These are phyloP conservation scores for Dilophus febrilis DNA, from an alignment of 2,888 invertebrate species.

Conservation along the genomic window DNA sequence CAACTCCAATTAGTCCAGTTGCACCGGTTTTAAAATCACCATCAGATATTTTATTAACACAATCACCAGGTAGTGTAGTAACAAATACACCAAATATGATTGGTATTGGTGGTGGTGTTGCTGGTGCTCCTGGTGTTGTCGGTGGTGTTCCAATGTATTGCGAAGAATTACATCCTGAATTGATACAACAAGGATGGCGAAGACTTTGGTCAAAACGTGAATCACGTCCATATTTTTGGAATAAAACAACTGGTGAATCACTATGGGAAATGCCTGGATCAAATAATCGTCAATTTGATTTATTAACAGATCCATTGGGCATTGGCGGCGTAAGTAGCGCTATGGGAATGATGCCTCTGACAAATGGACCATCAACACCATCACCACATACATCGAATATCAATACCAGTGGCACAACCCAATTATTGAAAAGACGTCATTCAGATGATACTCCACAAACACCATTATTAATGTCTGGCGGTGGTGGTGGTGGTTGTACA, in stretches of 20 bases:
- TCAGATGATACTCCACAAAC: slow-evolving; percentile 44
- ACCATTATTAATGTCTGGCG: no score
- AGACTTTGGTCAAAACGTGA: slow-evolving; percentile 94
- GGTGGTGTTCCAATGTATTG: slow-evolving; percentile 1
- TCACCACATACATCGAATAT: slow-evolving; percentile 1
- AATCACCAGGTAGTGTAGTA: slow-evolving; percentile 28
- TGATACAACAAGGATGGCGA: slow-evolving; percentile 78
- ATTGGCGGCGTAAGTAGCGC: slow-evolving; percentile 36
- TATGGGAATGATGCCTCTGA: slow-evolving; percentile 29
- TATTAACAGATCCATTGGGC: slow-evolving; percentile 79
- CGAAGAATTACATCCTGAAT: slow-evolving; percentile 27
- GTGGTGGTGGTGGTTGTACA: no score
- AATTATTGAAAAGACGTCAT: slow-evolving; percentile 47
- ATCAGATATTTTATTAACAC: slow-evolving; percentile 24
- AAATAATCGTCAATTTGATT: slow-evolving; percentile 57
- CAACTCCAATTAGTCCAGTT: no score
- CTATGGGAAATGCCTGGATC: slow-evolving; percentile 89
- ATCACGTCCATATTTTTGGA: slow-evolving; percentile 92
- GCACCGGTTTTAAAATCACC: slow-evolving; percentile 13
- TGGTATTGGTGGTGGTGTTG: no score
- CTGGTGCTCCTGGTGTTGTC: no score
- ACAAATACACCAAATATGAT: no score
- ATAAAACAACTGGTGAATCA: slow-evolving; percentile 88
- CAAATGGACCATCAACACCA: slow-evolving; percentile 30
- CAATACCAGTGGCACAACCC: no score